A percentile compares a stretch with the other conserved stretches of the same genome.
Evolutionary conservation across 2,113 vertebrate genomes (phyloP).

Genomic region (Acrocephalus kingi): DNA sequence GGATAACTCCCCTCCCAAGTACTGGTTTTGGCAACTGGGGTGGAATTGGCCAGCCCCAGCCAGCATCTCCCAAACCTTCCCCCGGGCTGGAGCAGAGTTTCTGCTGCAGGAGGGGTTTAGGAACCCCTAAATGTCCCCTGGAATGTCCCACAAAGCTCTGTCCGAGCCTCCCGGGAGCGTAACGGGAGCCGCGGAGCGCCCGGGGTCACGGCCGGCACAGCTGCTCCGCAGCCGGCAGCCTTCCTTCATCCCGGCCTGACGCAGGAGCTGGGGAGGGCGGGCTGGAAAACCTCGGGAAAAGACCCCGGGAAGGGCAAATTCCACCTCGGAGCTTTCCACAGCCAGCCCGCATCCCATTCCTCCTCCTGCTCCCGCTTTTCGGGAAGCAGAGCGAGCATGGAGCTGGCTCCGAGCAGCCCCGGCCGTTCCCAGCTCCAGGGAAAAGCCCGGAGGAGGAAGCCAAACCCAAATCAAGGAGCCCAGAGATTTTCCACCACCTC

Average conservation of each 20-base stretch:
- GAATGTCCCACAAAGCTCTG: not conserved
- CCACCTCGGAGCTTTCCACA: not conserved
- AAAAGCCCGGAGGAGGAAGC: not conserved
- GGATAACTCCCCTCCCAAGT: rapidly evolving
- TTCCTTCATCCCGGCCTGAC: not conserved
- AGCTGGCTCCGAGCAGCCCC: not conserved
- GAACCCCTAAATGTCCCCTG: not conserved
- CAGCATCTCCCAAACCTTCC: not conserved
- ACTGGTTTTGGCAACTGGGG: rapidly evolving
- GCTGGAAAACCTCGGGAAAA: not conserved
- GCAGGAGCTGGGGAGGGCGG: not conserved
- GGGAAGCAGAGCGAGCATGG: not conserved
- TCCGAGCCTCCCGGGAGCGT: not conserved
- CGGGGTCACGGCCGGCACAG: not conserved
- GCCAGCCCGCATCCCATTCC: rapidly evolving
- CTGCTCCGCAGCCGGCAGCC: not conserved
- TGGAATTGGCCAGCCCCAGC: no score
- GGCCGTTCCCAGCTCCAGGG: rapidly evolving
- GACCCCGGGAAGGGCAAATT: not conserved
- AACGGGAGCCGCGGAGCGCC: not conserved
- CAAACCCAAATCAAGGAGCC: not conserved
- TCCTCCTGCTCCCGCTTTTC: not conserved
- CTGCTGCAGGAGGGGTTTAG: rapidly evolving
- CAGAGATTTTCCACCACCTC: not conserved
- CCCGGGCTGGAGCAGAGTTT: not conserved